A percentile compares a stretch with the other conserved stretches of the same genome.
Evolutionary conservation across 2,888 invertebrate species (phyloP).

Genomic region (Synanthedon andrenaeformis): DNA sequence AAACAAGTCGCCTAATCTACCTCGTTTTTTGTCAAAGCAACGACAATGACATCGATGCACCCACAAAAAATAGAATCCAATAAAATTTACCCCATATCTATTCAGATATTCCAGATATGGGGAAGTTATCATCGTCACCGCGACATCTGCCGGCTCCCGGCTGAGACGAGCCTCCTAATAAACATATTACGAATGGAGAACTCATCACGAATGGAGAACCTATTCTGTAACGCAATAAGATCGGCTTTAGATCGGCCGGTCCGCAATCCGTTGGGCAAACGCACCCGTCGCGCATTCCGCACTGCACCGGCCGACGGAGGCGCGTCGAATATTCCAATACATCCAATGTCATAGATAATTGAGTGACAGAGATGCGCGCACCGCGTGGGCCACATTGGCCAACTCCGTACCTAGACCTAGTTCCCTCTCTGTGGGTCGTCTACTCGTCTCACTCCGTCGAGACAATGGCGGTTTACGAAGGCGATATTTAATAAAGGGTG

Average conservation of each 20-base stretch:
- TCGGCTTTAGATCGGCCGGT: neutral
- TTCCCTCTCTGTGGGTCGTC: too few relatives aligned
- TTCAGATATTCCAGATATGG: constrained; percentile 46
- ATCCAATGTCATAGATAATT: constrained; percentile 10
- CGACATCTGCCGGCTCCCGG: constrained; percentile 29
- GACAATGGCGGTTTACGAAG: too few relatives aligned
- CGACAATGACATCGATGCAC: constrained; percentile 15
- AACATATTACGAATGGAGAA: constrained; percentile 19
- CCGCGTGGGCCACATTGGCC: too few relatives aligned
- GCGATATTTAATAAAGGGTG: neutral
- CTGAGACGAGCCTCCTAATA: constrained; percentile 16
- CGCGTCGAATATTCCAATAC: constrained; percentile 5
- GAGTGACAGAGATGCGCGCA: neutral
- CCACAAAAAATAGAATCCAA: constrained; percentile 17
- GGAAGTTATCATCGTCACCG: constrained; percentile 19
- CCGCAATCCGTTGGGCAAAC: neutral
- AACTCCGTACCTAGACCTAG: neutral
- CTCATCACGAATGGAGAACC: neutral
- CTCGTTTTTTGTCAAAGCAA: neutral
- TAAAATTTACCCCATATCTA: constrained; percentile 48
- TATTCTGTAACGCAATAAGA: neutral
- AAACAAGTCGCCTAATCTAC: neutral
- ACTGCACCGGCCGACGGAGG: constrained; percentile 7
- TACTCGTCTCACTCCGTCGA: neutral
- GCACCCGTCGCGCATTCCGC: constrained; percentile 9